A percentile compares a stretch with the other conserved stretches of the same genome.
Conservation (phyloP, 2,888 invertebrate genomes). For the Megamerina dolium region DNA sequence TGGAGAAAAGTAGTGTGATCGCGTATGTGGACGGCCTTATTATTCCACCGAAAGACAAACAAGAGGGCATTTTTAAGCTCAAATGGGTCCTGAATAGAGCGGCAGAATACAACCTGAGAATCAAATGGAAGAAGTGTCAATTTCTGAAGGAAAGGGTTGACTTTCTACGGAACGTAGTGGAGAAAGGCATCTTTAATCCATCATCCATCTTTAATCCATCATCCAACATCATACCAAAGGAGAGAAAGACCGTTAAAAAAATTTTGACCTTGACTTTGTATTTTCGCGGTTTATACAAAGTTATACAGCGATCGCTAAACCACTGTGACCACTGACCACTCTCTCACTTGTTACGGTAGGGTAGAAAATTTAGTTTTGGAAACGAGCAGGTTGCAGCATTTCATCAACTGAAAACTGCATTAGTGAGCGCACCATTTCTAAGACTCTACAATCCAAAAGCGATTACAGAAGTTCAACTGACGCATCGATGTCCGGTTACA, state of each 20-base stretch:
- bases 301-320: slow-evolving; percentile 30
- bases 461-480: slow-evolving; percentile 11
- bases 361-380: slow-evolving; percentile 11
- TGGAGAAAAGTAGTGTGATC: not conserved
- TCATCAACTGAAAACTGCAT: slow-evolving; percentile 10
- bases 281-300: slow-evolving; percentile 10
- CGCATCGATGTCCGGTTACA: slow-evolving; percentile 19
- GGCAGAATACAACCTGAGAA: not conserved
- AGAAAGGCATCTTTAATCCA: not conserved
- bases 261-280: slow-evolving; percentile 16
- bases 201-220: too few relatives aligned
- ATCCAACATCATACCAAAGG: too few relatives aligned
- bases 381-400: slow-evolving; percentile 9
- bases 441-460: not conserved
- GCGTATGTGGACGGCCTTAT: too few relatives aligned
- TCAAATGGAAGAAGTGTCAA: slow-evolving; percentile 8
- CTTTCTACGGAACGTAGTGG: too few relatives aligned
- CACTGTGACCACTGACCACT: slow-evolving; percentile 31
- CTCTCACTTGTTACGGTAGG: too few relatives aligned
- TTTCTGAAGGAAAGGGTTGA: slow-evolving; percentile 2
- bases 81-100: not conserved
- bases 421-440: slow-evolving; percentile 14
- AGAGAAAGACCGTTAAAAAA: slow-evolving; percentile 9
- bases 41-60: slow-evolving; percentile 4
- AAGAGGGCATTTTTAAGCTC: slow-evolving; percentile 1